A percentile compares a stretch with the other conserved stretches of the same genome.
phyloP scores from a whole-genome alignment of 2,888 invertebrate species.

The Pegoplata infirma region DNA sequence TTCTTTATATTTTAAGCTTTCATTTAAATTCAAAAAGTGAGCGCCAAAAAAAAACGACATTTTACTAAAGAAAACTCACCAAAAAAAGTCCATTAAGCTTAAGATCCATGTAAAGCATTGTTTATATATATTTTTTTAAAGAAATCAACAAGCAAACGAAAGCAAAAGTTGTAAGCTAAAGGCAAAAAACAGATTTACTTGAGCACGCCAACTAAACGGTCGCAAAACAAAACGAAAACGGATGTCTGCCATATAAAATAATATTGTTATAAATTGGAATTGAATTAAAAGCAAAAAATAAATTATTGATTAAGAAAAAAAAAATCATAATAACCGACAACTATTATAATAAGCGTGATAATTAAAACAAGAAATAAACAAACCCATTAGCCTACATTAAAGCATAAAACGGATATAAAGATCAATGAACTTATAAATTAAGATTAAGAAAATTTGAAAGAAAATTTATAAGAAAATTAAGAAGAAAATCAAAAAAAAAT shows the following conservation, averaged over 20 bases:
- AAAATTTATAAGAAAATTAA: not conserved
- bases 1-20: not conserved
- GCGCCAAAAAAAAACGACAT: not conserved
- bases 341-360: not conserved
- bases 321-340: not conserved
- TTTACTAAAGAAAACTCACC: not conserved
- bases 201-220: constrained; percentile 68
- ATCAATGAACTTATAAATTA: not conserved
- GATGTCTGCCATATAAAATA: constrained; percentile 34
- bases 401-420: constrained; percentile 19
- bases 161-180: constrained; percentile 64
- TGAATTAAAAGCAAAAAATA: constrained; percentile 14
- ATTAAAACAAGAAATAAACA: not conserved
- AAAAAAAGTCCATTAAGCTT: constrained; percentile 39
- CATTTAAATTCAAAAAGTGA: constrained; percentile 1
- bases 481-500: too few species aligned
- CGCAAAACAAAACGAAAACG: constrained; percentile 53
- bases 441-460: not conserved
- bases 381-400: constrained; percentile 25
- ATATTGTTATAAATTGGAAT: not conserved
- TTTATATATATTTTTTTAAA: not conserved
- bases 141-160: constrained; percentile 59
- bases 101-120: constrained; percentile 28
- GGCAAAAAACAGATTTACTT: constrained; percentile 67
- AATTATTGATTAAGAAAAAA: constrained; percentile 17